These are phyloP conservation scores for Corythaeola cristata DNA, from an alignment of 2,113 vertebrate species.

Conservation along the genomic window DNA sequence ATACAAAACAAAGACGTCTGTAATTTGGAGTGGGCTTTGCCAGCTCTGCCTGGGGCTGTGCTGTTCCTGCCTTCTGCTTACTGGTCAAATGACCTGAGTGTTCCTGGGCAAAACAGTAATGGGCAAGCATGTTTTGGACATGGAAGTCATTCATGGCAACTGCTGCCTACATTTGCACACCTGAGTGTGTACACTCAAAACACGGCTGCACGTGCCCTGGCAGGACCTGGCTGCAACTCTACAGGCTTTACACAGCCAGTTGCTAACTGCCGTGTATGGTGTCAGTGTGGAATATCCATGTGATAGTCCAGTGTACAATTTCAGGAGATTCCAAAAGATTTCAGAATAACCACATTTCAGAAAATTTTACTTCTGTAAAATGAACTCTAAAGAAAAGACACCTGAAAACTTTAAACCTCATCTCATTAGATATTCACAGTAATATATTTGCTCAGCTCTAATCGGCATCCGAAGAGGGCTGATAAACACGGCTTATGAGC, in stretches of 20 bases:
- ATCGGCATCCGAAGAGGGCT: not conserved
- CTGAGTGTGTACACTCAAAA: not conserved
- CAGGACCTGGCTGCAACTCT: fast-evolving
- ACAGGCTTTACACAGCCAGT: not conserved
- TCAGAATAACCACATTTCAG: not conserved
- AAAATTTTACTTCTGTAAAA: not conserved
- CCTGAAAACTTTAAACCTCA: not conserved
- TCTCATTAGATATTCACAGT: not conserved
- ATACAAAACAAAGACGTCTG: not conserved
- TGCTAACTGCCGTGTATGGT: fast-evolving
- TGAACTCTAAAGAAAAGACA: not conserved
- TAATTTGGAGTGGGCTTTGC: not conserved
- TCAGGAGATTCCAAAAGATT: not conserved
- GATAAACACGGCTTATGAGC: not conserved
- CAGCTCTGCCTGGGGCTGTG: not conserved
- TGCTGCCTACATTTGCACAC: not conserved
- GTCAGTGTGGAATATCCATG: not conserved
- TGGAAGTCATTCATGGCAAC: not conserved
- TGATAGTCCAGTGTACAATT: not conserved
- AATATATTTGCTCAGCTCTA: conserved; percentile 12
- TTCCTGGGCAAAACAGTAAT: not conserved
- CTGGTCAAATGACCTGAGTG: not conserved
- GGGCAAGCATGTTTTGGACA: not conserved
- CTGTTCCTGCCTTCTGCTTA: not conserved
- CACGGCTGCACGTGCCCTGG: fast-evolving